Evolutionary conservation across 2,113 vertebrate genomes (phyloP).

Genomic region (Myocastor coypus): DNA sequence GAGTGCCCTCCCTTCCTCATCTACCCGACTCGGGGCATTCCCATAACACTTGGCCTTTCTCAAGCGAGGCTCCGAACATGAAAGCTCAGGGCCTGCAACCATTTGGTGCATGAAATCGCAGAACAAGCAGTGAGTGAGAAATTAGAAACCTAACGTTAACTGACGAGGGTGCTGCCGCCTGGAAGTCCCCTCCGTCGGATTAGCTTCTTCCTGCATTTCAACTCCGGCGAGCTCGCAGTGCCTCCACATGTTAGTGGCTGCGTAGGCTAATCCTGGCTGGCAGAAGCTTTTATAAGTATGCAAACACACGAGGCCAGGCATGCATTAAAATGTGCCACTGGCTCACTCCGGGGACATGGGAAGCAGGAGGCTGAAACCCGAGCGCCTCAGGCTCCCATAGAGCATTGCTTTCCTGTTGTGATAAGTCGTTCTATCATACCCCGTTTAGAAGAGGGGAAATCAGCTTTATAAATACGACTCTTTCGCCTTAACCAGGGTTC

Average conservation of each 20-base stretch:
- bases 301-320: slow-evolving; percentile 59
- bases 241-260: slow-evolving; percentile 62
- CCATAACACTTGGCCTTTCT: not conserved
- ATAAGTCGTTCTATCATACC: slow-evolving; percentile 48
- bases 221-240: slow-evolving; percentile 10
- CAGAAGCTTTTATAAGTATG: slow-evolving; percentile 64
- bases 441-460: not conserved
- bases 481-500: slow-evolving; percentile 42
- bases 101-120: slow-evolving; percentile 30
- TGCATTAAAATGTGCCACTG: slow-evolving; percentile 68
- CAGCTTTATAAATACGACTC: slow-evolving; percentile 56
- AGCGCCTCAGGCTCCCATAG: slow-evolving; percentile 38
- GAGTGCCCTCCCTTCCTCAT: not conserved
- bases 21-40: slow-evolving; percentile 44
- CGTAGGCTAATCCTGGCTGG: slow-evolving; percentile 55
- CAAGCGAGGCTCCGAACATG: slow-evolving; percentile 38
- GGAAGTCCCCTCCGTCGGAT: slow-evolving; percentile 52
- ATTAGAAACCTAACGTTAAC: slow-evolving; percentile 47
- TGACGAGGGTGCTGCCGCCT: slow-evolving; percentile 50
- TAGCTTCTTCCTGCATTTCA: slow-evolving; percentile 47
- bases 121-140: slow-evolving; percentile 41
- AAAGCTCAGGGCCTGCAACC: slow-evolving; percentile 33
- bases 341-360: slow-evolving; percentile 49
- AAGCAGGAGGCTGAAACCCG: slow-evolving; percentile 35
- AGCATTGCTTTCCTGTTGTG: slow-evolving; percentile 36